Evolutionary conservation across 2,113 vertebrate genomes (phyloP), one percentile per base, ranked within the genome.

Genomic region (Anguilla japonica): DNA sequence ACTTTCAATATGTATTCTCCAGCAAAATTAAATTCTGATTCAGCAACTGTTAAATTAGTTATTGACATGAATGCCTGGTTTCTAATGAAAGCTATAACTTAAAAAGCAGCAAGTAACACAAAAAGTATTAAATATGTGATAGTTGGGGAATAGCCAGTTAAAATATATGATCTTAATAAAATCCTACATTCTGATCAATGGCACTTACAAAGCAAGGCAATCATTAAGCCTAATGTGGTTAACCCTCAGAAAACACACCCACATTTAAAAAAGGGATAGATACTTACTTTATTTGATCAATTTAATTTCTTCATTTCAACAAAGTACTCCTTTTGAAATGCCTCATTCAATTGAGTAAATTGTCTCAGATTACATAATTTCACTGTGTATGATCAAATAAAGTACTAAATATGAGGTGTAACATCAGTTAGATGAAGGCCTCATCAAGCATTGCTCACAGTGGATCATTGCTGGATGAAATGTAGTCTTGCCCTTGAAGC

Each of bases 81-180:
- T 56, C 43, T 63, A 86, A 87, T 87, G 39, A 84, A 87, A 78
- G 60, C 53, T 84, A 84, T 81, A 84, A 84, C 84, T 40, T 22
- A 63, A 46, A 16, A 29, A 41, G 22, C 71, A 67, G 75, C 60
- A 84, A 29, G 41, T 83, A 50, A 87, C 67, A 82, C 41, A 15
- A 29, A 13, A 67, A 82, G 26, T n/a, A 82, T 41, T 18, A 34
- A 63, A 75, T 43, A 39, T 20, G 81, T 50, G 41, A 75, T 53
- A 34, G 43, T 46, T 11, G n/a, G 43, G 34, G 81, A 43, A 67
- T 83, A 9, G 26, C 41, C 41, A 71, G 81, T 41, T 82, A 83
- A 56, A 82, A 87, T 60, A 50, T 85, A 75, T 75, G 67, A 34
- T 85, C 63, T 78, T 79, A 78, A 78, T 78, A 67, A 78, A 85